Conservation (phyloP, 2,888 invertebrate genomes). For the Tinea pellionella region DNA sequence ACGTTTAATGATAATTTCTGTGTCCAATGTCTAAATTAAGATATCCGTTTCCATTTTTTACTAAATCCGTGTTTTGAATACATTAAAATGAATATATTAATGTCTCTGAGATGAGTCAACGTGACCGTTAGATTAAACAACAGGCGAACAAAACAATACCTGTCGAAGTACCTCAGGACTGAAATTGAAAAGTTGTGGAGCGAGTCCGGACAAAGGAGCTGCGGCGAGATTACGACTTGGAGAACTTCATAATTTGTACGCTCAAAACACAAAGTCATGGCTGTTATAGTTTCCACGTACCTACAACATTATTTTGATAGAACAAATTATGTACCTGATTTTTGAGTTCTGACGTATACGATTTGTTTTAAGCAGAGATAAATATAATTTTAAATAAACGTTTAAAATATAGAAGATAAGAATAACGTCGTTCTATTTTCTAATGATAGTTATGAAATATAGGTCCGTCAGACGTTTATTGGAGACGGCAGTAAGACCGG, state of each 20-base stretch:
- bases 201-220: conserved; percentile 20
- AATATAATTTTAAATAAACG: background rate
- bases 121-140: conserved; percentile 21
- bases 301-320: conserved; percentile 11
- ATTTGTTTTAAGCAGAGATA: too few relatives aligned
- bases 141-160: conserved; percentile 20
- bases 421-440: background rate
- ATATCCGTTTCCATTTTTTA: too few relatives aligned
- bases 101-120: conserved; percentile 12
- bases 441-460: conserved; percentile 2
- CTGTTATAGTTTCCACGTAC: conserved; percentile 14
- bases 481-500: conserved; percentile 1
- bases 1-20: too few relatives aligned
- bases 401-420: background rate
- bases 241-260: conserved; percentile 18
- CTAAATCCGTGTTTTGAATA: too few relatives aligned
- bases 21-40: too few relatives aligned
- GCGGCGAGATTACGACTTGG: conserved; percentile 18
- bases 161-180: conserved; percentile 20
- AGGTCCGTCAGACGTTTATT: conserved; percentile 2
- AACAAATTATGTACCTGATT: background rate
- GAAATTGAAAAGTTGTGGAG: conserved; percentile 21
- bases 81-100: conserved; percentile 11
- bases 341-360: background rate
- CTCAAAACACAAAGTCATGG: conserved; percentile 16